Evolutionary conservation across 1,140 invertebrate species (phyloP), one percentile per base, ranked within the genome.

Genomic region (Monochamus saltuarius): DNA sequence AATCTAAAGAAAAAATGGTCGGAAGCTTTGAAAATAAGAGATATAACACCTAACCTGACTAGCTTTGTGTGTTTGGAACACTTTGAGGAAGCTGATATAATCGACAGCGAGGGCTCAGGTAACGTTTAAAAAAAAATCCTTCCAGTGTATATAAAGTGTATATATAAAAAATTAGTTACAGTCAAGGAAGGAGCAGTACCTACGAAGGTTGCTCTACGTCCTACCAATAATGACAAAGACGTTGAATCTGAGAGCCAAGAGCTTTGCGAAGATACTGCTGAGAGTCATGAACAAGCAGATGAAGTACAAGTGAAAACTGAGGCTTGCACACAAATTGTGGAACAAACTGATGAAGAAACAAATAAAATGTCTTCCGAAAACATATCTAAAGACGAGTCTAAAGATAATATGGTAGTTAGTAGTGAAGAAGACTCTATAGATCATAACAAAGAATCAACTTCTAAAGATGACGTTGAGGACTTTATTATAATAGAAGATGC

Each of bases 41-140:
- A 64, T 45, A 22, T 56, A n/a, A 40, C 43, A n/a, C 64, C 65
- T 36, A 16, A 55, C 11, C 17, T 40, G 1, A 61, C 38, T 4
- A 67, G 66, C 57, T 68, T 74, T 54, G 57, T 74, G 17, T 74
- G 72, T 66, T 65, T 71, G 36, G 61, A 71, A 43, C 72, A 74
- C 62, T 74, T 74, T 62, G 56, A 59, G 13, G 60, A 62, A 22
- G 22, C 52, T 40, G 60, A 66, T 59, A 45, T 56, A 36, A 49
- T 54, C 7, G 22, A 29, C 22, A 29, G 22, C 22, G 22, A 29
- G 6, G 22, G 22, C 22, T 29, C 6, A 29, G 22, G 22, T 29
- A 29, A 29, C 22, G 22, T 29, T 29, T 29, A 29, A 29, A 36
- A 37, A 9, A 2, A n/a, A n/a, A n/a, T n/a, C n/a, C 36, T 37